Base-by-base conservation (phyloP, 2,797 vertebrate species). In the Anniella stebbinsi region DNA sequence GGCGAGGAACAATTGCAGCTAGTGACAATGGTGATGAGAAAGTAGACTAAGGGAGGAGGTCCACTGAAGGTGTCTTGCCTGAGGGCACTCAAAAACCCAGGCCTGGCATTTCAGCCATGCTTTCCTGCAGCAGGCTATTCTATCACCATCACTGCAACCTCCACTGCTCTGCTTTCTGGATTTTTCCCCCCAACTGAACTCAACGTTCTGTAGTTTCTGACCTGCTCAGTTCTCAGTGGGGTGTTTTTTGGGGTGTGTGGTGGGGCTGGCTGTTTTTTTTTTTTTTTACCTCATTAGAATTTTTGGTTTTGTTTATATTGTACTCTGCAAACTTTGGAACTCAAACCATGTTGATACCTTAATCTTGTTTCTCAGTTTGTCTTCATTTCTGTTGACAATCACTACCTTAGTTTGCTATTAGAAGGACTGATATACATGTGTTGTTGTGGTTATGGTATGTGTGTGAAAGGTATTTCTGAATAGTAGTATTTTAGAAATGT, bases 401-500 rank as follows among this genome's bases (percentile, higher is more conserved):
- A 60, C 33, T 63, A 57, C 11, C n/a, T 12, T 38, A n/a, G 36
- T 38, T 60, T 63, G 57, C 11, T 63, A 25, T 81, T 81, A 63
- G 69, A 72, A 72, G 36, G 21, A 63, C 38, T 28, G 33, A 84
- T 18, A 51, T 7, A 33, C 45, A 41, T 84, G 30, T 21, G 15
- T 45, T 15, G 48, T 69, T 67, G 25, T 30, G 12, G 12, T 17
- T 73, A 33, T 57, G 54, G 3, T 57, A 33, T 60, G 23, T 51
- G 23, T 72, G 69, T 25, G n/a, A 25, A 41, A 73, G 17, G 12
- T 38, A 41, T 11, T 51, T 45, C 17, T 60, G 18, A 41, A 86
- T 11, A 3, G 41, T 41, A 87, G 57, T 51, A 72, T 63, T 33
- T 0, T 69, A 0, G 0, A 5, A 54, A 89, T 0, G 5, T 23